phyloP scores from a whole-genome alignment of 2,888 invertebrate species.

The Stenoptilia bipunctidactyla region DNA sequence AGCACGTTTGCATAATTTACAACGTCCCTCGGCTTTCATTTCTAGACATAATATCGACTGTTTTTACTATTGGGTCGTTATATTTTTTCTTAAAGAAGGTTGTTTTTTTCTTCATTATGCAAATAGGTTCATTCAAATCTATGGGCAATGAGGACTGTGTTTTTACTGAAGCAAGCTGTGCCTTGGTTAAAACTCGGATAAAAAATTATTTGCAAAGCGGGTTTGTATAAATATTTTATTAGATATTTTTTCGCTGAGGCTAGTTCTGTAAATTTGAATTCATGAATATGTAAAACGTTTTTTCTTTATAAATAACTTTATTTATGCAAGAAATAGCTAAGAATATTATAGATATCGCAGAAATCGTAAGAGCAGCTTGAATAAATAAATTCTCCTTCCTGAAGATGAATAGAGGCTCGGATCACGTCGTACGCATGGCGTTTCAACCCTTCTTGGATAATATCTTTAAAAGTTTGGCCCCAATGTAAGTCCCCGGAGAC shows the following conservation, averaged over 20 bases:
- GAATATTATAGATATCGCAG: no score
- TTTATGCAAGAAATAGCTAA: no score
- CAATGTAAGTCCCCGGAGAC: slow-evolving; percentile 24
- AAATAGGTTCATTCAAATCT: not conserved
- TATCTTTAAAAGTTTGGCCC: slow-evolving; percentile 67
- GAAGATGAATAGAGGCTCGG: slow-evolving; percentile 59
- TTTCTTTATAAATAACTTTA: no score
- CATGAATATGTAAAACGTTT: no score
- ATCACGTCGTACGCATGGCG: slow-evolving; percentile 56
- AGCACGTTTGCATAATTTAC: slow-evolving; percentile 56
- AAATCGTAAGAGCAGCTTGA: slow-evolving; percentile 13
- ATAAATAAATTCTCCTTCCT: slow-evolving; percentile 54
- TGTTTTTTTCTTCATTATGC: not conserved
- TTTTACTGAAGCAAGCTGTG: not conserved
- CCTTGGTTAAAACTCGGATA: not conserved
- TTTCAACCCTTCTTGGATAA: slow-evolving; percentile 63
- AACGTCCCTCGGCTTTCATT: slow-evolving; percentile 22
- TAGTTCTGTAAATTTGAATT: no score
- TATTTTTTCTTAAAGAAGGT: slow-evolving; percentile 5
- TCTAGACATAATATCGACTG: slow-evolving; percentile 11
- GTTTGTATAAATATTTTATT: not conserved
- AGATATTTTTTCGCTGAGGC: not conserved
- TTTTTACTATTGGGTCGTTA: slow-evolving; percentile 9
- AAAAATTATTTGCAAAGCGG: no score
- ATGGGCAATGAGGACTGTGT: not conserved